Evolutionary conservation across 2,113 vertebrate genomes (phyloP).

Genomic region (Syngnathus typhle): DNA sequence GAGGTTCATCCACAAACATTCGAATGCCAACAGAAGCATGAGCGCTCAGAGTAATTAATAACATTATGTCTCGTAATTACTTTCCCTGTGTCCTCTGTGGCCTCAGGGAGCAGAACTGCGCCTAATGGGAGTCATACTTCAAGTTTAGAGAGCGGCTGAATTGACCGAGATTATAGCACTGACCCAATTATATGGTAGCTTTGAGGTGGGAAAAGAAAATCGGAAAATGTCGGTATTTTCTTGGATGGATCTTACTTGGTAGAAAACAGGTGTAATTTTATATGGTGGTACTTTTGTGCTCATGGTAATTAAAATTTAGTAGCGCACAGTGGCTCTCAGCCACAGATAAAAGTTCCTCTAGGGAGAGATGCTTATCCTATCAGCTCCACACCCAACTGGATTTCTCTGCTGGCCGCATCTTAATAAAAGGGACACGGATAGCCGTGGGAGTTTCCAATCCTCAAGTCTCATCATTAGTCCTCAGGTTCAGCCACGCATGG

Average conservation of each 20-base stretch:
- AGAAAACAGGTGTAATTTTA: constrained; percentile 34
- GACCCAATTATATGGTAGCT: constrained; percentile 50
- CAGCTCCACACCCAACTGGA: constrained; percentile 29
- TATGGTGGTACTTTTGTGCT: not conserved
- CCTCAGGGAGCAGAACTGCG: constrained; percentile 49
- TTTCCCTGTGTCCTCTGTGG: constrained; percentile 52
- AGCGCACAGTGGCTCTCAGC: constrained; percentile 21
- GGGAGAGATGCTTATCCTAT: constrained; percentile 52
- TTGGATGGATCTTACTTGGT: constrained; percentile 6
- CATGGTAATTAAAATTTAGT: constrained; percentile 45
- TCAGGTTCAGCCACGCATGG: constrained; percentile 28
- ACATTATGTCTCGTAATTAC: constrained; percentile 70
- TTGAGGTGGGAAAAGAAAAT: constrained; percentile 15
- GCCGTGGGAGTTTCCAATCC: constrained; percentile 48
- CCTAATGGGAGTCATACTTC: constrained; percentile 57
- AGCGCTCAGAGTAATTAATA: constrained; percentile 65
- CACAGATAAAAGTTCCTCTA: constrained; percentile 45
- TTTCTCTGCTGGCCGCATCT: constrained; percentile 42
- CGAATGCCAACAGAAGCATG: constrained; percentile 32
- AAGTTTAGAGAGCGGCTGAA: constrained; percentile 47
- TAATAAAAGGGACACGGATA: constrained; percentile 53
- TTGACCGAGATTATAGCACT: constrained; percentile 38
- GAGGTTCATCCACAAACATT: constrained; percentile 42
- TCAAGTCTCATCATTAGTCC: constrained; percentile 40
- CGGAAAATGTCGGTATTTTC: not conserved